These are phyloP conservation scores for Julus scandinavius DNA, from an alignment of 2,888 invertebrate species.

Conservation along the genomic window DNA sequence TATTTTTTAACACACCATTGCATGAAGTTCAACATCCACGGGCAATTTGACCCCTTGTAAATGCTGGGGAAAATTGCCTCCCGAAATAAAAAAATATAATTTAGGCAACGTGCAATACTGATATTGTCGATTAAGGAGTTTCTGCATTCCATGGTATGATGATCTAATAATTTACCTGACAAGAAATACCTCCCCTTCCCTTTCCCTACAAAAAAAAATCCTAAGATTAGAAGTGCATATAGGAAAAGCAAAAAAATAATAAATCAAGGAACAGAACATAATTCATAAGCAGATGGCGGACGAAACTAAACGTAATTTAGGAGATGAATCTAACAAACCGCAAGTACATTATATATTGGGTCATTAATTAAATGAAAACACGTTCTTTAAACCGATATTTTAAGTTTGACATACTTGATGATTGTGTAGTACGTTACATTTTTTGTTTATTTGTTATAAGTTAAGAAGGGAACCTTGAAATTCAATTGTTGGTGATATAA, in stretches of 20 bases:
- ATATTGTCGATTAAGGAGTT: constrained; percentile 22
- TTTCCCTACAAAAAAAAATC: neutral
- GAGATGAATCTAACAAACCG: neutral
- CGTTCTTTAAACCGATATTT: neutral
- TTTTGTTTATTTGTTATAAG: too few species aligned
- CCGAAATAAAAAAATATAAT: neutral
- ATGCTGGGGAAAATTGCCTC: constrained; percentile 2
- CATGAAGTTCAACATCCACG: neutral
- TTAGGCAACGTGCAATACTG: constrained; percentile 17
- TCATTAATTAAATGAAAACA: neutral
- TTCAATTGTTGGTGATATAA: too few species aligned
- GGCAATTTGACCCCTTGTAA: constrained; percentile 11
- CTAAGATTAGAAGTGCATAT: neutral
- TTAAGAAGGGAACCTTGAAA: too few species aligned
- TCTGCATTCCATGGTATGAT: neutral
- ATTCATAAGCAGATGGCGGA: neutral
- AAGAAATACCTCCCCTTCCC: constrained; percentile 6
- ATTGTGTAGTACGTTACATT: too few species aligned
- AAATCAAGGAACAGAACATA: neutral
- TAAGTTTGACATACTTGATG: too few species aligned
- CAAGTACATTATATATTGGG: too few species aligned
- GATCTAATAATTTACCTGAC: constrained; percentile 29
- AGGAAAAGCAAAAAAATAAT: constrained; percentile 7
- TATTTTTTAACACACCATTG: neutral
- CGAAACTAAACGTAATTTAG: neutral